Evolutionary conservation across 1,140 invertebrate genomes (phyloP).

Genomic region (Neocloeon triangulifer): DNA sequence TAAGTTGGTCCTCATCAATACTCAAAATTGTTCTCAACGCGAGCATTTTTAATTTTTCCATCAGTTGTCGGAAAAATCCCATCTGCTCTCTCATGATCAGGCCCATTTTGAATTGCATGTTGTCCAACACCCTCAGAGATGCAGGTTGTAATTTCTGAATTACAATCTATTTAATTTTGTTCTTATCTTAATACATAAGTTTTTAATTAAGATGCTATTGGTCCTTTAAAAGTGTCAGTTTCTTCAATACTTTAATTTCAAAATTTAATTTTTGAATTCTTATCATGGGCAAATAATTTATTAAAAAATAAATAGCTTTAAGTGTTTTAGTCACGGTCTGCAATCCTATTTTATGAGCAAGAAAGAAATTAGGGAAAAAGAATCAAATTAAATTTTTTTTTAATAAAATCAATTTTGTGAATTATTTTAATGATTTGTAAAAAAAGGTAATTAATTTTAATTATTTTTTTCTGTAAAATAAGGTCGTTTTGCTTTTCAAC

Average conservation of each 20-base stretch:
- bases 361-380: too few species aligned
- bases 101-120: conserved; percentile 89
- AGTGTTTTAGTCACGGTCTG: too few species aligned
- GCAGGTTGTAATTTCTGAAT: conserved; percentile 67
- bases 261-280: too few species aligned
- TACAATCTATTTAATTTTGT: conserved; percentile 5
- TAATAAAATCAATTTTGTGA: neutral
- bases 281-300: too few species aligned
- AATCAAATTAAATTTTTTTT: too few species aligned
- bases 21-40: conserved; percentile 83
- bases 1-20: conserved; percentile 59
- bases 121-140: conserved; percentile 89
- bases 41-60: conserved; percentile 68
- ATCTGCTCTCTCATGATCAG: conserved; percentile 57
- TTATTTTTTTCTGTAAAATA: neutral
- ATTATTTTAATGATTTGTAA: neutral
- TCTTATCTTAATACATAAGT: too few species aligned
- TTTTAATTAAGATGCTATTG: too few species aligned
- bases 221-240: too few species aligned
- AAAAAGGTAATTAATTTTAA: neutral
- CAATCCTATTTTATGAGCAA: too few species aligned
- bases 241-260: too few species aligned
- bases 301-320: too few species aligned
- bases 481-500: neutral
- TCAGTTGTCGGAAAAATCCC: conserved; percentile 40